Percentiles rank a stretch among this genome's conserved stretches.
Conservation (phyloP, 1,140 invertebrate genomes). For the Cydia pomonella region DNA sequence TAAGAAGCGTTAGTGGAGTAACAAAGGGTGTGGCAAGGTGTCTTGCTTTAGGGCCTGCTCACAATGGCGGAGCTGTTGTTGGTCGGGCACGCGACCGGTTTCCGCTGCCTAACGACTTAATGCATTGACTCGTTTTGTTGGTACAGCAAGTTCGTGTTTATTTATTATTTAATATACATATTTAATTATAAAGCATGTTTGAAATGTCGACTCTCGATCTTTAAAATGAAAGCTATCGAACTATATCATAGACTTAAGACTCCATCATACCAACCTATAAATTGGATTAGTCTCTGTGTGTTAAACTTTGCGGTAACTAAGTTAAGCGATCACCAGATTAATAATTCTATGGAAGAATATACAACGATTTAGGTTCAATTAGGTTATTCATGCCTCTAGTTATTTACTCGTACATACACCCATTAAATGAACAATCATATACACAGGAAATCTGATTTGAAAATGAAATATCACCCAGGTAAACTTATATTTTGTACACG, state of each 20-base stretch:
- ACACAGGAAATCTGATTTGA: neutral
- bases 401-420: too few species aligned
- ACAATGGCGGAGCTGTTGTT: slow-evolving; percentile 49
- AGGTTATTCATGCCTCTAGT: too few species aligned
- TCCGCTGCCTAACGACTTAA: slow-evolving; percentile 52
- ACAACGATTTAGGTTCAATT: too few species aligned
- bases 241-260: too few species aligned
- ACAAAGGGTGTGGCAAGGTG: slow-evolving; percentile 59
- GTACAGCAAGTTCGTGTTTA: slow-evolving; percentile 36
- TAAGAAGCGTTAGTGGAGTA: slow-evolving; percentile 56
- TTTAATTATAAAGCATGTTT: neutral
- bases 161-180: neutral
- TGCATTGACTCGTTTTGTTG: slow-evolving; percentile 48
- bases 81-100: slow-evolving; percentile 43
- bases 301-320: too few species aligned
- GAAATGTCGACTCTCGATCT: too few species aligned
- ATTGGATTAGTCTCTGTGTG: too few species aligned
- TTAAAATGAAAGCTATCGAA: too few species aligned
- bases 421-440: neutral
- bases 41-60: slow-evolving; percentile 42
- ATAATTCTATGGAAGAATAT: too few species aligned
- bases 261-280: too few species aligned
- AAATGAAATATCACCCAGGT: slow-evolving; percentile 11
- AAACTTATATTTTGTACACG: slow-evolving; percentile 23
- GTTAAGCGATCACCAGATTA: too few species aligned